Evolutionary conservation across 1,140 invertebrate genomes (phyloP).

Genomic region (Scaptomyza montana): DNA sequence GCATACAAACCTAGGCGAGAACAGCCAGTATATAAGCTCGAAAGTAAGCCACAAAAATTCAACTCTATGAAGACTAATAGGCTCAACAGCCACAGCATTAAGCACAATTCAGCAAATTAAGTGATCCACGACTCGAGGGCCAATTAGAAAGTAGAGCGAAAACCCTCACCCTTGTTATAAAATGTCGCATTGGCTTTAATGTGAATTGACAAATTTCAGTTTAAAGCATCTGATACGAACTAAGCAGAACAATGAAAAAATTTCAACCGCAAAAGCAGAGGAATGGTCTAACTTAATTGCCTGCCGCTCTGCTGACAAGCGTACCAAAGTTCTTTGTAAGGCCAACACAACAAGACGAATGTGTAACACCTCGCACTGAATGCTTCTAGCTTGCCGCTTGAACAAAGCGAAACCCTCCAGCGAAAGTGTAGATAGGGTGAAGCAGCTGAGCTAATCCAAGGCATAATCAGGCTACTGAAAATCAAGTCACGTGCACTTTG

Average conservation of each 20-base stretch:
- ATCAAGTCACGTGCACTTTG: constrained; percentile 70
- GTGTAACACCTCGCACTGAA: constrained; percentile 1
- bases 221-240: constrained; percentile 63
- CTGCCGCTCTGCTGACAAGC: constrained; percentile 28
- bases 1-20: too few species aligned
- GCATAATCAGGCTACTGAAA: constrained; percentile 72
- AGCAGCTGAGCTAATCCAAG: constrained; percentile 28
- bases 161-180: constrained; percentile 18
- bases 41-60: neutral
- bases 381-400: constrained; percentile 25
- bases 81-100: constrained; percentile 14
- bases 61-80: neutral
- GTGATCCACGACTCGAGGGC: constrained; percentile 38
- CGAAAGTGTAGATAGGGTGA: constrained; percentile 28
- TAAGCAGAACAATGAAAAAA: constrained; percentile 53
- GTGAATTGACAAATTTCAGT: constrained; percentile 76
- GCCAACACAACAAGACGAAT: constrained; percentile 7
- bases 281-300: constrained; percentile 67
- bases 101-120: constrained; percentile 58
- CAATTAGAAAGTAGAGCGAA: neutral
- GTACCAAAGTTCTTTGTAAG: neutral
- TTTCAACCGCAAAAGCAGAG: constrained; percentile 52
- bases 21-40: too few species aligned
- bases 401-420: constrained; percentile 15
- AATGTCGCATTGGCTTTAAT: constrained; percentile 74